Base-by-base conservation (phyloP, 92 coral and sea anemone genomes). In the Isaurus tuberculatus region DNA sequence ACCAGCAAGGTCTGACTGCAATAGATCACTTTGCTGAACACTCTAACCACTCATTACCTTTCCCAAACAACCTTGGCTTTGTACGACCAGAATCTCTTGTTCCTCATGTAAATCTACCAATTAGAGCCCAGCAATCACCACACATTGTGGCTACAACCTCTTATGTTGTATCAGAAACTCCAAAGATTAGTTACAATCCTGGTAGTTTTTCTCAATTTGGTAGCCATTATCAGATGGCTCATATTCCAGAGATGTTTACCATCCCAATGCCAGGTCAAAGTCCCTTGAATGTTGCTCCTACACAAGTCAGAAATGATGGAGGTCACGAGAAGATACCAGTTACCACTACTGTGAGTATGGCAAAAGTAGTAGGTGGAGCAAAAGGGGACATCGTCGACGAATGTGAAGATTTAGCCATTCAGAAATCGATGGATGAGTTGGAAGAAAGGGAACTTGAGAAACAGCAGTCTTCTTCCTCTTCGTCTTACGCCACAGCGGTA, bases 401-500 rank as follows among this genome's bases (percentile, higher is more conserved):
- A 85, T 70, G 95, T 37, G 98, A 94, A 51, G 98, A 94, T 36
- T 79, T 84, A 67, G 91, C 93, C 0, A 94, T 94, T 48, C 93
- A 94, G 79, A 89, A 92, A 80, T 91, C 91, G 1, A 65, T 94
- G 65, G 92, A 89, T 32, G 79, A 74, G 29, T 80, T 85, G 49
- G 75, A 57, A 60, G 75, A 57, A 60, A 55, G 83, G 26, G 95
- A 94, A 22, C 83, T 90, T 36, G 96, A 96, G 30, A 83, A 90
- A 64, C 93, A 91, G 31, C 97, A 92, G 75, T 8, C 63, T 19
- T 42, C 63, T 19, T 42, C 78, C 0, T 70, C n/a, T n/a, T n/a
- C 66, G 32, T 95, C 98, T 0, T 97, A 97, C 85, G 99, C 99
- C 8, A 88, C 98, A 31, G 98, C 98, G 0, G 79, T 97, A 8